Base-by-base conservation (phyloP, 2,888 invertebrate genomes). In the Aspidiotus destructor region DNA sequence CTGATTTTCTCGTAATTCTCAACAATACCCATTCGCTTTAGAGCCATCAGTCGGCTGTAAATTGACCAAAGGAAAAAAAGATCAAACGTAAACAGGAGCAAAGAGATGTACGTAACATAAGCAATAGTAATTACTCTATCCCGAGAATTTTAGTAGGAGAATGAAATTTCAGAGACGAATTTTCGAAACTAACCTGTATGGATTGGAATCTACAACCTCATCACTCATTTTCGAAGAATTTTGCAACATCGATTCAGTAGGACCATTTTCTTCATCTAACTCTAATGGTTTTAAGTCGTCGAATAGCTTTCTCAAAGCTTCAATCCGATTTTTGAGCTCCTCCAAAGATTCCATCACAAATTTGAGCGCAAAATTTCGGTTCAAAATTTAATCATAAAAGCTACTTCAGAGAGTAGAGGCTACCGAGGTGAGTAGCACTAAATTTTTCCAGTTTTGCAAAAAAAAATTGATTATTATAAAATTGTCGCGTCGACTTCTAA, bases 1-100 rank as follows among this genome's bases (percentile, higher is more conserved):
- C 98, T 83, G 72, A 94, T 93, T 75, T 86, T 86, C 80, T 98
- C 97, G 77, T 99, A 99, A 78, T 99, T 92, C 73, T 95, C 85
- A 2, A 99, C 99, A 73, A 99, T 97, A 44, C 99, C 99, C 99
- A 99, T 99, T 71, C 96, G 82, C 77, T 99, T 95, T 70, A 99
- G 78, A 0, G 99, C 99, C 97, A 99, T 97, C 13, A 98, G 80
- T n/a, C 99, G 94, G 79, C 93, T 93, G 77, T 53, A 81, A 80
- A 72, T 3, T 28, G 28, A 28, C 28, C 28, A 28, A 5, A 28
- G 28, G 70, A 70, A 72, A 71, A 72, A 67, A 62, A 28, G 55
- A 69, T 42, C 44, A 15, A 60, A 58, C 63, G 9, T 42, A 68
- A 15, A 1, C 1, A 17, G 64, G 17, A 44, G 44, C 41, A 58